Evolutionary conservation across 2,113 vertebrate genomes (phyloP).

Genomic region (Pygoscelis adeliae): DNA sequence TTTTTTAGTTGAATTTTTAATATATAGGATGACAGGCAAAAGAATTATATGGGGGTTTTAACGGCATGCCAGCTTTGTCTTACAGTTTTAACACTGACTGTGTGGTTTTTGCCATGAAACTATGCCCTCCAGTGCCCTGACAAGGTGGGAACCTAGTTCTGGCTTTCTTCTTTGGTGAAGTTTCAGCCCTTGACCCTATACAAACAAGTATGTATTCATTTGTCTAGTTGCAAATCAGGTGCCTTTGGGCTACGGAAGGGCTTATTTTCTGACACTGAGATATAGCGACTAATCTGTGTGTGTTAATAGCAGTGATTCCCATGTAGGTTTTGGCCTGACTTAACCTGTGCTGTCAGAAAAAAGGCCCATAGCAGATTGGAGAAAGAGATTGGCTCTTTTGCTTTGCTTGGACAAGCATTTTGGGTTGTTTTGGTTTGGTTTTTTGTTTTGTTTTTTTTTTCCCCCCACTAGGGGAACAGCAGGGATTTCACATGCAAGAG

Average conservation of each 20-base stretch:
- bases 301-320: conserved; percentile 37
- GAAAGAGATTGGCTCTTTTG: conserved; percentile 47
- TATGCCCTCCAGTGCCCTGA: conserved; percentile 46
- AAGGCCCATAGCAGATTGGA: conserved; percentile 22
- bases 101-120: conserved; percentile 45
- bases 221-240: conserved; percentile 51
- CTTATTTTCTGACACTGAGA: conserved; percentile 35
- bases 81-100: background rate
- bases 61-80: conserved; percentile 28
- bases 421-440: conserved; percentile 8
- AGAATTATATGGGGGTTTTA: background rate
- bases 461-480: conserved; percentile 28
- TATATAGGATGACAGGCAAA: conserved; percentile 28
- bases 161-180: conserved; percentile 28
- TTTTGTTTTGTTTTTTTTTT: background rate
- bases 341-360: conserved; percentile 51
- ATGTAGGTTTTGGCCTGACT: background rate
- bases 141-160: conserved; percentile 18
- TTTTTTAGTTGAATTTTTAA: conserved; percentile 26
- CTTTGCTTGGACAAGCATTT: conserved; percentile 51
- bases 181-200: conserved; percentile 42
- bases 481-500: conserved; percentile 56
- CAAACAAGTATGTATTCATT: conserved; percentile 13
- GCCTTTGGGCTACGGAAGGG: conserved; percentile 55
- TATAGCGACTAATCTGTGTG: conserved; percentile 34